Evolutionary conservation across 2,113 vertebrate genomes (phyloP), one percentile per base, ranked within the genome.

Genomic region (Poeciliopsis occidentalis): DNA sequence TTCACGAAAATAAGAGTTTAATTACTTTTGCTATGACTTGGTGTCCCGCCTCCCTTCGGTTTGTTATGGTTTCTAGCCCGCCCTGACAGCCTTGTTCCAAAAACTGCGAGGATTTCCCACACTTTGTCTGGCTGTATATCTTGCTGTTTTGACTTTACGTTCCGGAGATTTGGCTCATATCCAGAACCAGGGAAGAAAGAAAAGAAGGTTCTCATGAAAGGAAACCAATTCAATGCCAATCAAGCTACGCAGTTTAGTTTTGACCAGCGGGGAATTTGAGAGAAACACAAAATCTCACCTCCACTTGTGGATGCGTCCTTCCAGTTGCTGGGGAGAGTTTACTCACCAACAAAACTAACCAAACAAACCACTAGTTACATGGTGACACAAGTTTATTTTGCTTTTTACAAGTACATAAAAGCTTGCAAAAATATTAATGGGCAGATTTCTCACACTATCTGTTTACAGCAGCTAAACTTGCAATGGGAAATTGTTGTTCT

Each of bases 401-500:
- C 13, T 22, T 73, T 74, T 69, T 70, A 31, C 26, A 68, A 67
- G 32, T 68, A 60, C 26, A 37, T 75, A 78, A 60, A 79, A 30
- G 74, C 30, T 73, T 26, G 44, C 32, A 39, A 85, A 85, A 75
- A 81, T 75, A 67, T 74, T 30, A 82, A 74, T 72, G 65, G 57
- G 27, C 83, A 82, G 70, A 81, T 83, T 78, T 69, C 61, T 75
- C 68, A 67, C 69, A 68, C 54, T 73, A 32, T 75, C 15, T 69
- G 60, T 64, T 71, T 61, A 64, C 75, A 75, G 61, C 71, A 69
- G 54, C 68, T 75, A 19, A 62, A 63, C 71, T 64, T 60, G n/a
- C 60, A 39, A 12, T 4, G 34, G 24, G 69, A 68, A 76, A 60
- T 78, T 32, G 19, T 26, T 32, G 41, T 47, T 64, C 31, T 7